These are phyloP conservation scores for Sakesphorus luctuosus DNA, from an alignment of 2,113 vertebrate genomes.

Conservation along the genomic window DNA sequence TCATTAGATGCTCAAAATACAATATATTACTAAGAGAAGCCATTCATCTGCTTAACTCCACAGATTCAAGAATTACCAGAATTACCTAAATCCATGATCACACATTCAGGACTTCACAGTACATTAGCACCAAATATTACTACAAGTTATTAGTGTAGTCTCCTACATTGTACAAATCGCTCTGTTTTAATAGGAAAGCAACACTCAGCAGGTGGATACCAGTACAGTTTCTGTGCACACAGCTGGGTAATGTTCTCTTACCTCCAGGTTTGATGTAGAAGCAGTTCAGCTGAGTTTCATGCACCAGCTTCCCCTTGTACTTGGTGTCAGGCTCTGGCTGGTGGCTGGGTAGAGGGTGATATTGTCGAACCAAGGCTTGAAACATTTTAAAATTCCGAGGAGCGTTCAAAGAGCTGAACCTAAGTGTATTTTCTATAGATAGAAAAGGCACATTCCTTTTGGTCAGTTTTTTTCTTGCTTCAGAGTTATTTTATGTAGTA, in stretches of 20 bases:
- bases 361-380: conserved; percentile 74
- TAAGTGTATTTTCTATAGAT: not conserved
- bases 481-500: not conserved
- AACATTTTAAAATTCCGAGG: conserved; percentile 71
- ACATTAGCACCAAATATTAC: not conserved
- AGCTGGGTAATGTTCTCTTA: conserved; percentile 72
- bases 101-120: not conserved
- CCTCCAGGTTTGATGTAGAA: conserved; percentile 88
- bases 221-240: not conserved
- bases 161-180: not conserved
- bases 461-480: not conserved
- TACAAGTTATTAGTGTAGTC: not conserved
- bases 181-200: not conserved
- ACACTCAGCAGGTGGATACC: not conserved
- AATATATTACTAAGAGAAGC: not conserved
- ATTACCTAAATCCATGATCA: not conserved
- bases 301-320: conserved; percentile 88
- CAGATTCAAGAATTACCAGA: not conserved
- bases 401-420: not conserved
- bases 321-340: conserved; percentile 79
- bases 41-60: not conserved
- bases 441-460: not conserved
- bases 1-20: not conserved
- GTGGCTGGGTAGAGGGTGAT: conserved; percentile 81
- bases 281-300: conserved; percentile 86